Evolutionary conservation across 2,113 vertebrate genomes (phyloP).

Genomic region (Archilochus colubris): DNA sequence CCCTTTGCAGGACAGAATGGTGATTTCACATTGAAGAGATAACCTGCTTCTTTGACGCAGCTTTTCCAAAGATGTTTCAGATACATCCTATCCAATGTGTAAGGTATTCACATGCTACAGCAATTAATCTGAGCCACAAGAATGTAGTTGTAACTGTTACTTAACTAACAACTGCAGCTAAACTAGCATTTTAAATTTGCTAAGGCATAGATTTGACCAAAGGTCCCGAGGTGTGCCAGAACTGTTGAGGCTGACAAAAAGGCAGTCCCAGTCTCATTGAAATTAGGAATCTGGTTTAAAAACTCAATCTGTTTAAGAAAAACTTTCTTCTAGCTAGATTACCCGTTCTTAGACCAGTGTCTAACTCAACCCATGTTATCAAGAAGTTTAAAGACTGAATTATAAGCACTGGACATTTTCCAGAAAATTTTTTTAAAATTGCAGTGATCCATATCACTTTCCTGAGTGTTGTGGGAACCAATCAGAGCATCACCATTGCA

Average conservation of each 20-base stretch:
- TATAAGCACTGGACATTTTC: accelerated
- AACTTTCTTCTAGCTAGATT: not conserved
- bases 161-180: constrained; percentile 60
- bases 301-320: not conserved
- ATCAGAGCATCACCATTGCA: not conserved
- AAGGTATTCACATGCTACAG: constrained; percentile 29
- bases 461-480: not conserved
- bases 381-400: not conserved
- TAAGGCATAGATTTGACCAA: constrained; percentile 43
- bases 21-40: not conserved
- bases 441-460: not conserved
- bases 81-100: not conserved
- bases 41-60: constrained; percentile 5
- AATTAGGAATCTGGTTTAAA: constrained; percentile 15
- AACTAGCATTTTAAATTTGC: constrained; percentile 64
- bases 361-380: not conserved
- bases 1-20: not conserved
- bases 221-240: constrained; percentile 39
- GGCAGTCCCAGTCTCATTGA: not conserved
- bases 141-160: constrained; percentile 58
- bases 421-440: not conserved
- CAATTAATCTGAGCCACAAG: constrained; percentile 50
- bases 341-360: not conserved
- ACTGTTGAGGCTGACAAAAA: constrained; percentile 48
- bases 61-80: not conserved